Evolutionary conservation across 2,797 vertebrate species (phyloP).

Genomic region (Sandelia bainsii): DNA sequence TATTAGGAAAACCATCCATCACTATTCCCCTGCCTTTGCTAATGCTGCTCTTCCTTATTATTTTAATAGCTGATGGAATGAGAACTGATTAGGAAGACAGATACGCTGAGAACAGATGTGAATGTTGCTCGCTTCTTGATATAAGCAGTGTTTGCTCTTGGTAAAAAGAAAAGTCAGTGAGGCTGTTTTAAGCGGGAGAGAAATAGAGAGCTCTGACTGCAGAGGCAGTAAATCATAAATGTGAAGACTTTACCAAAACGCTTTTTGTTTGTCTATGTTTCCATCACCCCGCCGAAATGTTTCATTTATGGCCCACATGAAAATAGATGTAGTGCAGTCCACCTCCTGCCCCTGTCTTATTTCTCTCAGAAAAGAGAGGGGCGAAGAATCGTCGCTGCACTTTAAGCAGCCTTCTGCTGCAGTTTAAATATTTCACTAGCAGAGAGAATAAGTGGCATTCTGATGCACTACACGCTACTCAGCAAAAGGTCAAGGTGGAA

Average conservation of each 20-base stretch:
- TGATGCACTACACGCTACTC: slow-evolving; percentile 72
- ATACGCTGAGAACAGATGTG: slow-evolving; percentile 30
- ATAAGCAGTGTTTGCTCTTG: slow-evolving; percentile 24
- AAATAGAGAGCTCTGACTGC: slow-evolving; percentile 9
- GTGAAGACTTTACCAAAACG: slow-evolving; percentile 31
- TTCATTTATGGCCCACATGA: slow-evolving; percentile 67
- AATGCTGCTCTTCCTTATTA: slow-evolving; percentile 15
- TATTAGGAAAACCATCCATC: slow-evolving; percentile 51
- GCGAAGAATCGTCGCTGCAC: slow-evolving; percentile 40
- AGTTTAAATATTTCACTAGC: slow-evolving; percentile 83
- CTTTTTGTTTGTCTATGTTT: slow-evolving; percentile 51
- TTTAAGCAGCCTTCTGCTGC: slow-evolving; percentile 56
- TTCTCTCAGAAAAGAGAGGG: slow-evolving; percentile 37
- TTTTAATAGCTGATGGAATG: slow-evolving; percentile 39
- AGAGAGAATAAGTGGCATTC: slow-evolving; percentile 72
- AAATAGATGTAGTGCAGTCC: slow-evolving; percentile 39
- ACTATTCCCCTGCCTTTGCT: slow-evolving; percentile 6
- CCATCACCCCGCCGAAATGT: slow-evolving; percentile 43
- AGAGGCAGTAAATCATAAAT: slow-evolving; percentile 37
- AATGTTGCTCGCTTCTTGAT: slow-evolving; percentile 18
- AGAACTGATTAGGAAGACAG: slow-evolving; percentile 34
- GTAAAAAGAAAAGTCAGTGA: slow-evolving; percentile 18
- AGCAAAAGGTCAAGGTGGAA: slow-evolving; percentile 79
- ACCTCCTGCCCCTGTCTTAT: slow-evolving; percentile 45
- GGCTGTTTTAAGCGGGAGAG: neutral